Base-by-base conservation (phyloP, 2,797 vertebrate species). In the Cynodonichthys magdalenae region DNA sequence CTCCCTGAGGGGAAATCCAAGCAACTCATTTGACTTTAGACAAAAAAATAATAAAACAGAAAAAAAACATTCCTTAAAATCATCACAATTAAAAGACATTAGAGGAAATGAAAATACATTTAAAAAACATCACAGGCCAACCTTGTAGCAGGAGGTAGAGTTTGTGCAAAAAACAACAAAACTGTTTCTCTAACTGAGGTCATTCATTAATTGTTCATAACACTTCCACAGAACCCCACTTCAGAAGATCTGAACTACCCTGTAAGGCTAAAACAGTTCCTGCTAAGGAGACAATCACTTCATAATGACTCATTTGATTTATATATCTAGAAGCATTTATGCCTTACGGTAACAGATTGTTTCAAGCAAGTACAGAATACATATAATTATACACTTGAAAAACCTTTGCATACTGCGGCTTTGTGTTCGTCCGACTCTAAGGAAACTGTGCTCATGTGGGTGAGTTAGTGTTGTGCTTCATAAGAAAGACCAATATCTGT, bases 301-400 rank as follows among this genome's bases (percentile, higher is more conserved):
- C 58, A 81, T 78, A 86, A 75, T 83, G 80, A 87, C 79, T 62
- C 75, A 83, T 71, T 80, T 58, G 75, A 79, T 72, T 61, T 63
- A 58, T 63, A 58, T 66, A 71, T 53, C 71, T 59, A 73, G 66
- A 73, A 66, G 59, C 17, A 31, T 75, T 74, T 73, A 71, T 70
- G 77, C 62, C 68, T 63, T 64, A 28, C 71, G 70, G 82, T 86
- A 85, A 87, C 63, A 67, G 56, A 71, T 47, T 0, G 69, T 79
- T 71, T 63, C 9, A 2, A 64, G 83, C 74, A 4, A 66, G 42
- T 27, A 15, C n/a, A 3, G 7, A 46, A 19, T 3, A 46, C n/a
- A 46, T 46, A 19, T 9, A 46, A 18, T 46, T 46, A 18, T 46
- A 18, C 36, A 39, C 10, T 3, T 31, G 31, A 1, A 31, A 31